Percentiles rank a stretch among this genome's conserved stretches.
These are phyloP conservation scores for Chlorodrepanis virens DNA, from an alignment of 2,113 vertebrate species.

Conservation along the genomic window DNA sequence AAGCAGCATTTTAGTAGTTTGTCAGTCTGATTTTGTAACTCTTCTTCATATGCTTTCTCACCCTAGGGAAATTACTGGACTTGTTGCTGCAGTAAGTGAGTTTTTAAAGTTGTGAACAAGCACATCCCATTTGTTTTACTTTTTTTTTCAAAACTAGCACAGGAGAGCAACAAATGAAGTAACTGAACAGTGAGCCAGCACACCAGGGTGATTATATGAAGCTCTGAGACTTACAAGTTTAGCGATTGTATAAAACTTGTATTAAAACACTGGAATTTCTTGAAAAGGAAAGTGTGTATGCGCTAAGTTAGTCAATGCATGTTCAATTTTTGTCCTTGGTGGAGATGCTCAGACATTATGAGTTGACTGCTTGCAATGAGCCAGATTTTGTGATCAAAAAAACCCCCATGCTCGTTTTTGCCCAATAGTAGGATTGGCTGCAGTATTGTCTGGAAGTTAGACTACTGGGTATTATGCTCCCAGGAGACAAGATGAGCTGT, in stretches of 20 bases:
- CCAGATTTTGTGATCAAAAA: background rate
- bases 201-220: background rate
- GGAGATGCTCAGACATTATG: background rate
- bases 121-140: background rate
- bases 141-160: background rate
- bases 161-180: background rate
- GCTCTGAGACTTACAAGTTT: background rate
- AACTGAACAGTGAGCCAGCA: background rate
- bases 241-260: background rate
- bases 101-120: background rate
- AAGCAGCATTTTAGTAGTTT: background rate
- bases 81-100: background rate
- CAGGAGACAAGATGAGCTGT: background rate
- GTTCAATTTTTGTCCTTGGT: background rate
- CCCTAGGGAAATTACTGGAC: background rate
- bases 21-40: background rate
- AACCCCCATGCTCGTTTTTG: background rate
- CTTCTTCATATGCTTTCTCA: background rate
- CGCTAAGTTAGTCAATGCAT: background rate
- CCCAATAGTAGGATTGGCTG: background rate
- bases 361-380: background rate
- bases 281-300: background rate
- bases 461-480: background rate
- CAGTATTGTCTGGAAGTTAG: background rate
- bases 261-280: background rate